A percentile compares a stretch with the other conserved stretches of the same genome.
Evolutionary conservation across 2,797 vertebrate genomes (phyloP).

Genomic region (Epinephelus coioides): DNA sequence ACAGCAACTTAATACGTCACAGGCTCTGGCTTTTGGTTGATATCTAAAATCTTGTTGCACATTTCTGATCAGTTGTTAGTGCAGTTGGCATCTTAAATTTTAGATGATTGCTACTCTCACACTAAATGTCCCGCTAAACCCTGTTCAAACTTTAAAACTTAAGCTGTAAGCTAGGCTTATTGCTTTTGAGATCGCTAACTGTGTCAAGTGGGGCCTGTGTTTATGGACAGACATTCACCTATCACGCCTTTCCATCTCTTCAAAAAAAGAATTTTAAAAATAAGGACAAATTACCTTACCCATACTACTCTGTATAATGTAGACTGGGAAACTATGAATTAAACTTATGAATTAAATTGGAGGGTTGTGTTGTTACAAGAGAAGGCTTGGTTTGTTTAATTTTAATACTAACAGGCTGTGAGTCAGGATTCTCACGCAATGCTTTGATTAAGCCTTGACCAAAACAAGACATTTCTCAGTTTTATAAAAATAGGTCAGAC

Average conservation of each 20-base stretch:
- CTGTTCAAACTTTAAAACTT: too few species aligned
- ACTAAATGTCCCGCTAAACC: too few species aligned
- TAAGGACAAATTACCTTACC: background rate
- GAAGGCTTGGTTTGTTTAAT: background rate
- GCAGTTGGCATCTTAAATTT: too few species aligned
- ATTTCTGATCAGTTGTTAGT: too few species aligned
- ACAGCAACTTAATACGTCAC: too few species aligned
- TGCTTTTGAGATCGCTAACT: background rate
- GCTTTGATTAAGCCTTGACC: background rate
- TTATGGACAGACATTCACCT: background rate
- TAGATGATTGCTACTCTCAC: too few species aligned
- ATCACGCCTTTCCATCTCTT: background rate
- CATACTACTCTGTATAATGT: background rate
- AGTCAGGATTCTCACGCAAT: slow-evolving; percentile 8
- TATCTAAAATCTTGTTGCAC: too few species aligned
- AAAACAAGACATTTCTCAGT: slow-evolving; percentile 3
- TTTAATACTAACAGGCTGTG: slow-evolving; percentile 16
- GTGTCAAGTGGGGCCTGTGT: background rate
- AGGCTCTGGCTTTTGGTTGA: too few species aligned
- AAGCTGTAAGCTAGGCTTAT: slow-evolving; percentile 2
- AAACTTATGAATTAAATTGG: slow-evolving; percentile 7
- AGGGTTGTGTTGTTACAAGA: slow-evolving; percentile 20
- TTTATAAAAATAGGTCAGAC: slow-evolving; percentile 41
- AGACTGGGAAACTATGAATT: background rate
- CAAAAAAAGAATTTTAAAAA: background rate